phyloP scores from a whole-genome alignment of 2,113 vertebrate genomes.

The Galeopterus variegatus region DNA sequence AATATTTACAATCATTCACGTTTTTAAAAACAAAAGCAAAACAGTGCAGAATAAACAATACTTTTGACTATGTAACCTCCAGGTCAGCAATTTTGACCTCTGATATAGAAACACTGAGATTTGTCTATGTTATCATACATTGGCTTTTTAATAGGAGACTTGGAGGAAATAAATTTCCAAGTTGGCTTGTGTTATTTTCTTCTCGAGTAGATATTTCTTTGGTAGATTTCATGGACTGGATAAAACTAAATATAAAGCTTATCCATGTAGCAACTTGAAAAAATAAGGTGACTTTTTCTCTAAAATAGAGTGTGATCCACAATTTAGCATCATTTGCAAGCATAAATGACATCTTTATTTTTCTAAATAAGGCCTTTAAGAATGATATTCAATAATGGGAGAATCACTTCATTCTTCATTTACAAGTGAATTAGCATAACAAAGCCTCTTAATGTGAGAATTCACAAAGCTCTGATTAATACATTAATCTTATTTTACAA shows the following conservation, averaged over 20 bases:
- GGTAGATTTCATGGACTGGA: conserved; percentile 44
- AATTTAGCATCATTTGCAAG: conserved; percentile 85
- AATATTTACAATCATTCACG: background rate
- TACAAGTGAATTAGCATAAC: conserved; percentile 90
- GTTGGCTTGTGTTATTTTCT: conserved; percentile 62
- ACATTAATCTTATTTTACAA: conserved; percentile 90
- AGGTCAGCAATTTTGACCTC: background rate
- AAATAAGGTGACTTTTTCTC: conserved; percentile 80
- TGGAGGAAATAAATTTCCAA: conserved; percentile 50
- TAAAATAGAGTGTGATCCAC: conserved; percentile 76
- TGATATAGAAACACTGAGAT: background rate
- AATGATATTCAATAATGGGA: conserved; percentile 89
- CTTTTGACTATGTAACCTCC: background rate
- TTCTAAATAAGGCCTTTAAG: conserved; percentile 87
- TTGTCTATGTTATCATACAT: background rate
- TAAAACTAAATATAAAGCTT: conserved; percentile 74
- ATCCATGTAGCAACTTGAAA: conserved; percentile 62
- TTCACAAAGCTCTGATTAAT: conserved; percentile 91
- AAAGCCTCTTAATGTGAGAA: conserved; percentile 88
- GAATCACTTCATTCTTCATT: conserved; percentile 90
- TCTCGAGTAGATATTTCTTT: conserved; percentile 44
- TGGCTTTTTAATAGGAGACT: background rate
- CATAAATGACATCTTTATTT: conserved; percentile 87
- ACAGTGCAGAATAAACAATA: background rate
- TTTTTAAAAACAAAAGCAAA: background rate